These are phyloP conservation scores for Serranus cabrilla DNA, from an alignment of 2,797 vertebrate species.

Conservation along the genomic window DNA sequence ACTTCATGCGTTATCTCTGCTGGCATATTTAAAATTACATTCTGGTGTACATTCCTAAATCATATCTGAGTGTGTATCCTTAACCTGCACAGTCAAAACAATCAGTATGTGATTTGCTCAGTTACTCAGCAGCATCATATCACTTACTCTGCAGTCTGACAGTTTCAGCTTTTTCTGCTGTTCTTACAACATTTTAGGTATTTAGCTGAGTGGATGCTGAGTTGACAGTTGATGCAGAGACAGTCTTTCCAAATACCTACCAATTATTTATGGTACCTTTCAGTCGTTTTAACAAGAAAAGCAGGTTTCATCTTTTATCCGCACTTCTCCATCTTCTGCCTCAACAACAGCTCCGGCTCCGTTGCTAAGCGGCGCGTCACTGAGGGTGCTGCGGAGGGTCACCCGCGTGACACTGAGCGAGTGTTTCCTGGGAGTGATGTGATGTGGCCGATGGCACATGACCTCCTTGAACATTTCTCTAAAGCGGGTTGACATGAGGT, in stretches of 20 bases:
- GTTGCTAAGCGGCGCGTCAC: constrained; percentile 77
- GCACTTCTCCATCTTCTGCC: constrained; percentile 57
- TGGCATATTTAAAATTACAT: neutral
- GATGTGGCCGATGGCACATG: constrained; percentile 83
- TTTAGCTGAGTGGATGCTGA: constrained; percentile 31
- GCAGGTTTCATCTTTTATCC: constrained; percentile 74
- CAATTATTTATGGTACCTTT: neutral
- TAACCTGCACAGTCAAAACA: neutral
- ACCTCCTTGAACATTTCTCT: constrained; percentile 94
- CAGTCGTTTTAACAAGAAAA: constrained; percentile 51
- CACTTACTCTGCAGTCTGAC: constrained; percentile 1
- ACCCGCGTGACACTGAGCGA: constrained; percentile 88
- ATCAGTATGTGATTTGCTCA: constrained; percentile 18
- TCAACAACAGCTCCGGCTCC: constrained; percentile 69
- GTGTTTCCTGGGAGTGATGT: constrained; percentile 60
- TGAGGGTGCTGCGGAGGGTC: constrained; percentile 89
- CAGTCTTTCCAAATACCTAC: neutral
- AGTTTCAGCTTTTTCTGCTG: constrained; percentile 21
- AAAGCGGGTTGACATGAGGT: constrained; percentile 95
- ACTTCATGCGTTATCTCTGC: neutral
- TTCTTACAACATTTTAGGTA: neutral
- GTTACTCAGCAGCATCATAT: neutral
- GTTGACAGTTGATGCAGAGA: no score
- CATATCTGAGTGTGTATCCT: neutral
- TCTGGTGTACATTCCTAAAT: neutral